A percentile compares a stretch with the other conserved stretches of the same genome.
These are phyloP conservation scores for Dascillus cervinus DNA, from an alignment of 2,888 invertebrate genomes.

Conservation along the genomic window DNA sequence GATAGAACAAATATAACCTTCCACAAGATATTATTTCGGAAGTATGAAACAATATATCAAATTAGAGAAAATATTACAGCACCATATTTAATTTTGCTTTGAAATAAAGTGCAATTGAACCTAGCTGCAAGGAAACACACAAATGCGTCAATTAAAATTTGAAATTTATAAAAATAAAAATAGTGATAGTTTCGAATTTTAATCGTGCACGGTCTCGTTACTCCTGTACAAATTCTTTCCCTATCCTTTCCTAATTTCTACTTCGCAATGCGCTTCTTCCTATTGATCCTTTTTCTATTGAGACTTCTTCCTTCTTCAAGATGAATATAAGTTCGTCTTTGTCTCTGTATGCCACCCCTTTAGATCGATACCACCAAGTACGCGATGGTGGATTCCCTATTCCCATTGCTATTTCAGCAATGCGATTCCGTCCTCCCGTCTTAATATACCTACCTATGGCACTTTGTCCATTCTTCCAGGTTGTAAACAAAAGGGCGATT, in stretches of 20 bases:
- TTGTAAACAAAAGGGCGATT: no score
- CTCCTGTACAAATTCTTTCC: background rate
- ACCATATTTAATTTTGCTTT: no score
- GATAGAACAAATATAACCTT: no score
- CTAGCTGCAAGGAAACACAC: background rate
- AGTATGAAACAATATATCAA: no score
- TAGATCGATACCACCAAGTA: constrained; percentile 11
- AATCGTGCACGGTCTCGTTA: background rate
- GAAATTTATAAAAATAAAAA: background rate
- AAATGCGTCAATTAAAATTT: background rate
- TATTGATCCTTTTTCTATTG: constrained; percentile 8
- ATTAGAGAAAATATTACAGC: no score
- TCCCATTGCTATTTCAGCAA: constrained; percentile 10
- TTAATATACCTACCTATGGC: constrained; percentile 8
- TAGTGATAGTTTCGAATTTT: background rate
- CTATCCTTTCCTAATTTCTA: background rate
- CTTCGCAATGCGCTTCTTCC: background rate
- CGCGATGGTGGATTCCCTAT: constrained; percentile 11
- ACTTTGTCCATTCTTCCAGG: no score
- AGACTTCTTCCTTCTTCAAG: constrained; percentile 7
- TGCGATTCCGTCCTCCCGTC: constrained; percentile 9
- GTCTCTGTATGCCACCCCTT: constrained; percentile 13
- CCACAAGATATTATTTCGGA: no score
- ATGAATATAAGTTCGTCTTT: constrained; percentile 2
- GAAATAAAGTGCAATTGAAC: no score